phyloP scores from a whole-genome alignment of 1,140 invertebrate species.

The Philotrypesis tridentata region DNA sequence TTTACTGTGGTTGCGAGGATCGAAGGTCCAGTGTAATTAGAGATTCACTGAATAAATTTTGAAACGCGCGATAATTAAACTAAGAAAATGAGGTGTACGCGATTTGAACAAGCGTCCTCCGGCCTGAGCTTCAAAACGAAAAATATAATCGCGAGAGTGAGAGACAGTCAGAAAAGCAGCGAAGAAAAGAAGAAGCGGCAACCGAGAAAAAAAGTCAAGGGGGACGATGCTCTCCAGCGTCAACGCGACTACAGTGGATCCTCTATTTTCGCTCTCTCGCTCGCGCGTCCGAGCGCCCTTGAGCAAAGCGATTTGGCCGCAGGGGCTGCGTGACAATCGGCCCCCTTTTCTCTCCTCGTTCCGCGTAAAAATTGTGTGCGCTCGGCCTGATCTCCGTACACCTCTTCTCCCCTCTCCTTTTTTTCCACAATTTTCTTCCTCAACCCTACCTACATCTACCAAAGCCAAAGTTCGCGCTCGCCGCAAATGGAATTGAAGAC shows the following conservation, averaged over 20 bases:
- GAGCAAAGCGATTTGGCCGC: slow-evolving; percentile 43
- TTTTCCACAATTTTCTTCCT: too few relatives aligned
- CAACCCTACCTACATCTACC: too few relatives aligned
- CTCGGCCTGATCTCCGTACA: not conserved
- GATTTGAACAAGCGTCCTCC: too few relatives aligned
- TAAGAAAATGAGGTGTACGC: too few relatives aligned
- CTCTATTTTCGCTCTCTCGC: slow-evolving; percentile 15
- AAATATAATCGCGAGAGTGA: not conserved
- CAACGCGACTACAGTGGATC: not conserved
- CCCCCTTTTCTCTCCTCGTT: not conserved
- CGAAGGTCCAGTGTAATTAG: too few relatives aligned
- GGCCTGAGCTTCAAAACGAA: too few relatives aligned
- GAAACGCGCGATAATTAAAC: too few relatives aligned
- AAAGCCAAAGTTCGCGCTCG: too few relatives aligned
- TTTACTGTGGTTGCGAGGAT: too few relatives aligned
- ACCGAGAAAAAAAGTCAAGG: not conserved
- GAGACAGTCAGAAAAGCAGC: not conserved
- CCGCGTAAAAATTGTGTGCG: not conserved
- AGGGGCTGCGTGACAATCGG: slow-evolving; percentile 18
- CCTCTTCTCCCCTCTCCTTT: not conserved
- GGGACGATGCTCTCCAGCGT: not conserved
- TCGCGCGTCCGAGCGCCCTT: slow-evolving; percentile 22
- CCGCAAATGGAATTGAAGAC: too few relatives aligned
- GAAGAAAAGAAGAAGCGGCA: not conserved
- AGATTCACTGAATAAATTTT: too few relatives aligned